These are phyloP conservation scores for Platyura marginata DNA, from an alignment of 1,140 invertebrate genomes.

Conservation along the genomic window DNA sequence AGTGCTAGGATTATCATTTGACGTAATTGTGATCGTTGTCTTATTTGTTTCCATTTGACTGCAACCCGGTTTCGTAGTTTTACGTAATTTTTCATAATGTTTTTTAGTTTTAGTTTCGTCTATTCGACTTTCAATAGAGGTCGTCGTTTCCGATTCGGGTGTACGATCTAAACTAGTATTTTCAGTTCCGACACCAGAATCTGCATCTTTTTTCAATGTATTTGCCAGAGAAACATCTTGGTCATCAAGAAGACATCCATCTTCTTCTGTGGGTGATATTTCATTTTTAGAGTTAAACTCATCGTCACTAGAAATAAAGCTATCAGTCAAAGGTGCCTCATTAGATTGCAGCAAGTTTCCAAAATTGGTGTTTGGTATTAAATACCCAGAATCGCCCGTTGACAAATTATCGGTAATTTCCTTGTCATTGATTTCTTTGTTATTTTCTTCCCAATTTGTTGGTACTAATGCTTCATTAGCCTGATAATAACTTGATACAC, in stretches of 20 bases:
- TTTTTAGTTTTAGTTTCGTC: neutral
- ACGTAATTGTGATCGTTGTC: neutral
- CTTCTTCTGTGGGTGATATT: neutral
- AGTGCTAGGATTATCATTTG: neutral
- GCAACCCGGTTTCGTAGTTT: no score
- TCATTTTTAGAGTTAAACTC: constrained; percentile 9
- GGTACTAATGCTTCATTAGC: neutral
- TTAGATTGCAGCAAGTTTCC: constrained; percentile 22
- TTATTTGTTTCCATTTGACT: no score
- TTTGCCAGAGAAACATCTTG: no score
- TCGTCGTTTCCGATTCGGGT: constrained; percentile 35
- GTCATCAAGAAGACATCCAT: no score
- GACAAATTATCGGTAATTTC: constrained; percentile 8
- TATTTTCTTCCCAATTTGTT: neutral
- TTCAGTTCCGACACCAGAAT: constrained; percentile 52
- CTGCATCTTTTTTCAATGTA: constrained; percentile 15
- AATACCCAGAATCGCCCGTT: constrained; percentile 18
- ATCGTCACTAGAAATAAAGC: constrained; percentile 22
- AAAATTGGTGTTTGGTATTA: constrained; percentile 24
- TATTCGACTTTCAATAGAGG: neutral
- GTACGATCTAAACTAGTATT: constrained; percentile 45
- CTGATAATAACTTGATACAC: neutral
- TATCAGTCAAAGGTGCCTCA: constrained; percentile 22
- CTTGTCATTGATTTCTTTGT: no score
- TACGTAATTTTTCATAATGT: no score